Percentiles rank a stretch among this genome's conserved stretches.
Evolutionary conservation across 2,888 invertebrate species (phyloP).

Genomic region (Zygothrica quintamaculata): DNA sequence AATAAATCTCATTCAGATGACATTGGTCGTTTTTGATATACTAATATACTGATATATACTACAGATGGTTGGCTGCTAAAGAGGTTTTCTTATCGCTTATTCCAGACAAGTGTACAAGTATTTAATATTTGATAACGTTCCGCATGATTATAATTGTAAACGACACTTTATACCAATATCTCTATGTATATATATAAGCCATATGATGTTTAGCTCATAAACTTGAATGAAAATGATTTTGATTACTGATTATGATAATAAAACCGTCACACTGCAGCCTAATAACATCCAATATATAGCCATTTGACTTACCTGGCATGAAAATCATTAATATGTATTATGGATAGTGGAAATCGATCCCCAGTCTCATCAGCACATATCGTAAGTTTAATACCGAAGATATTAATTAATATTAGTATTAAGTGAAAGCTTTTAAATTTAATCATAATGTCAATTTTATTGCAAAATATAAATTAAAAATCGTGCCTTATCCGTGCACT

Average conservation of each 20-base stretch:
- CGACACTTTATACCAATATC: slow-evolving; percentile 29
- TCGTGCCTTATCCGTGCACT: slow-evolving; percentile 38
- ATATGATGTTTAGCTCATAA: slow-evolving; percentile 1
- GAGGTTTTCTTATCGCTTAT: slow-evolving; percentile 21
- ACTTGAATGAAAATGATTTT: neutral
- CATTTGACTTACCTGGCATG: slow-evolving; percentile 83
- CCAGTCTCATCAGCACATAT: slow-evolving; percentile 20
- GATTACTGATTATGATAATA: neutral
- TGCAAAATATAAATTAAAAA: neutral
- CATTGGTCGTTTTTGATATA: neutral
- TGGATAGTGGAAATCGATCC: slow-evolving; percentile 81
- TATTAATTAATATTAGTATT: neutral
- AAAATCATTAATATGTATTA: slow-evolving; percentile 84
- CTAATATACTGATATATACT: too few species aligned
- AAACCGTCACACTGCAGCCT: neutral
- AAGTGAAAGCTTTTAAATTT: neutral
- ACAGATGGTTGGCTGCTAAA: too few species aligned
- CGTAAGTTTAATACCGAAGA: neutral
- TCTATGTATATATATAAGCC: slow-evolving; percentile 9
- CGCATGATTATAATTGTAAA: slow-evolving; percentile 41
- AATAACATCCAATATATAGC: neutral
- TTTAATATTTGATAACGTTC: slow-evolving; percentile 21
- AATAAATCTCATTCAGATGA: slow-evolving; percentile 1
- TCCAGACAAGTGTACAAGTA: slow-evolving; percentile 6
- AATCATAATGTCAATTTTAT: neutral